Evolutionary conservation across 2,888 invertebrate genomes (phyloP).

Genomic region (Stenolophus ochropezus): DNA sequence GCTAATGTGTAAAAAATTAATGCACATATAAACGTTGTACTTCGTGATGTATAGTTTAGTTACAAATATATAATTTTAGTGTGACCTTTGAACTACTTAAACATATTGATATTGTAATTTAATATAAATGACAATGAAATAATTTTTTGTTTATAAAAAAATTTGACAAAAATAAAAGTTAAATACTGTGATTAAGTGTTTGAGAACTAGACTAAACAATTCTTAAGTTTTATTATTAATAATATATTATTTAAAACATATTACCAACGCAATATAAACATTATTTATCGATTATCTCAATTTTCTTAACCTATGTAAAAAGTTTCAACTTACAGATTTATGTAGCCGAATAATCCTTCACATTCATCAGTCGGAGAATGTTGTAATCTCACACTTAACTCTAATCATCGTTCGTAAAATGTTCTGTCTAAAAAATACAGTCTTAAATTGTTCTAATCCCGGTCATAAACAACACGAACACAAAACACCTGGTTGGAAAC

Average conservation of each 20-base stretch:
- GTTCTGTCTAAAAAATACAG: constrained; percentile 46
- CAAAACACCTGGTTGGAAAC: constrained; percentile 33
- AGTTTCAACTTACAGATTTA: constrained; percentile 25
- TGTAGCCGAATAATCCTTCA: constrained; percentile 11
- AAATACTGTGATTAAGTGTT: too few relatives aligned
- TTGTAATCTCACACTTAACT: constrained; percentile 34
- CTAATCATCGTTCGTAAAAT: constrained; percentile 42
- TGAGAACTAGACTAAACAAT: not conserved
- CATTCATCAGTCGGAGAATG: constrained; percentile 21
- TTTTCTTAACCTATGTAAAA: not conserved
- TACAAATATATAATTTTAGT: too few relatives aligned
- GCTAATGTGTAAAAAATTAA: too few relatives aligned
- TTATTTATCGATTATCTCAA: not conserved
- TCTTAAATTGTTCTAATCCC: constrained; percentile 38
- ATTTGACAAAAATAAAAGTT: too few relatives aligned
- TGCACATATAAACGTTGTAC: too few relatives aligned
- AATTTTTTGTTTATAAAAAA: too few relatives aligned
- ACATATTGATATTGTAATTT: too few relatives aligned
- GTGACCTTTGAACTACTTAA: too few relatives aligned
- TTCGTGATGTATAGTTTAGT: too few relatives aligned
- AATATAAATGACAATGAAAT: too few relatives aligned
- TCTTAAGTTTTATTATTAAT: not conserved
- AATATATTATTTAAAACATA: not conserved
- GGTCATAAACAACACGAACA: constrained; percentile 26
- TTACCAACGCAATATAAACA: not conserved